These are phyloP conservation scores for Halcyon leucocephala DNA, from an alignment of 2,797 vertebrate species.

Conservation along the genomic window DNA sequence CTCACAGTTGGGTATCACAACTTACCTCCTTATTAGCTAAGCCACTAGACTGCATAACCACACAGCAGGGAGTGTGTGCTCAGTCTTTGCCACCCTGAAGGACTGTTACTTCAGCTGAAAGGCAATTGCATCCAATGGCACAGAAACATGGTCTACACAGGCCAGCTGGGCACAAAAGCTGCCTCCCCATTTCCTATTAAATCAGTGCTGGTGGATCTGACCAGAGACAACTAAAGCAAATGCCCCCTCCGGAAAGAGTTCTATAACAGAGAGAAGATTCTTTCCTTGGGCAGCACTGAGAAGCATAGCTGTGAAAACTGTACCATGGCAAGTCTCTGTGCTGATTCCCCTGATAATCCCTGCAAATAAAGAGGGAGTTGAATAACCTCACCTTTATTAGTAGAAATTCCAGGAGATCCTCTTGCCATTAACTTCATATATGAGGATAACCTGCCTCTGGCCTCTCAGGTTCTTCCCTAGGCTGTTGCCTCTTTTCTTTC, in stretches of 20 bases:
- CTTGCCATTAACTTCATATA: slow-evolving; percentile 5
- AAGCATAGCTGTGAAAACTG: background rate
- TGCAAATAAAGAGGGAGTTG: background rate
- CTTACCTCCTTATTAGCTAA: background rate
- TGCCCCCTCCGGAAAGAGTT: background rate
- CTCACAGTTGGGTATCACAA: background rate
- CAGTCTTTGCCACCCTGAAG: background rate
- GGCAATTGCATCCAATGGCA: background rate
- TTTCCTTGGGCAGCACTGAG: background rate
- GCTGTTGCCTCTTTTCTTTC: slow-evolving; percentile 45
- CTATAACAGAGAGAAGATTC: background rate
- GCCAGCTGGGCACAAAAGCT: background rate
- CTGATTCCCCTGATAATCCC: background rate
- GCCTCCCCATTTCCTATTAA: background rate
- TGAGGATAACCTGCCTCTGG: slow-evolving; percentile 22
- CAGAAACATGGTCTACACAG: background rate
- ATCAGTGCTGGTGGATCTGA: background rate
- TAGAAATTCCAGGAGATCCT: slow-evolving; percentile 57
- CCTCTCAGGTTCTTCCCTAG: slow-evolving; percentile 50
- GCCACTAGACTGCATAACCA: background rate
- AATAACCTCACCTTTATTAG: slow-evolving; percentile 55
- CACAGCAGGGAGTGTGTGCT: background rate
- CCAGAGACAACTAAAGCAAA: background rate
- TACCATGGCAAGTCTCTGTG: background rate
- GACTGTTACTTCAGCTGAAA: background rate